phyloP scores from a whole-genome alignment of 2,113 vertebrate species.

The Sialia sialis region DNA sequence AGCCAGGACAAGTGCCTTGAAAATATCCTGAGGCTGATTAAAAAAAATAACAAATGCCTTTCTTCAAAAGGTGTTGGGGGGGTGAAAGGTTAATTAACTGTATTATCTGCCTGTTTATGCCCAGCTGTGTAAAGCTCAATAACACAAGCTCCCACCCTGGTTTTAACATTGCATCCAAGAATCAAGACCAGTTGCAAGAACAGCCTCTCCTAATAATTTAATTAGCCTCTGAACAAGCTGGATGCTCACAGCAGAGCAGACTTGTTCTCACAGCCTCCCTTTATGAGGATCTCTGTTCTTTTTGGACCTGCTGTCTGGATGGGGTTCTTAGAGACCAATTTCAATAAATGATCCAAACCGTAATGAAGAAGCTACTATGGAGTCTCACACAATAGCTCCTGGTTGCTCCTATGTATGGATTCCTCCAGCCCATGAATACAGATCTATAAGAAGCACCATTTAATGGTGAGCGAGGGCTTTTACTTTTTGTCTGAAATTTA shows the following conservation, averaged over 20 bases:
- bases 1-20: slow-evolving; percentile 33
- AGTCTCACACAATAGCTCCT: not conserved
- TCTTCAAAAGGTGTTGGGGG: slow-evolving; percentile 52
- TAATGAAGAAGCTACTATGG: not conserved
- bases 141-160: slow-evolving; percentile 41
- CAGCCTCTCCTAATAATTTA: slow-evolving; percentile 69
- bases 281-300: not conserved
- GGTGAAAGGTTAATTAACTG: slow-evolving; percentile 79
- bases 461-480: slow-evolving; percentile 61
- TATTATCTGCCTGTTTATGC: slow-evolving; percentile 76
- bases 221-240: slow-evolving; percentile 49
- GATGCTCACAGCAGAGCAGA: not conserved
- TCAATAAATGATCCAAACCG: slow-evolving; percentile 23
- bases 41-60: slow-evolving; percentile 60
- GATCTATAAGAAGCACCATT: slow-evolving; percentile 37
- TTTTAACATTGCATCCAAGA: slow-evolving; percentile 62
- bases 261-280: not conserved
- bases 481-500: slow-evolving; percentile 86
- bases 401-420: not conserved
- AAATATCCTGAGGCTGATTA: slow-evolving; percentile 59
- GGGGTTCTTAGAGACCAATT: slow-evolving; percentile 28
- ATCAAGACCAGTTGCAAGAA: slow-evolving; percentile 52
- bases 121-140: slow-evolving; percentile 74
- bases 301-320: not conserved
- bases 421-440: slow-evolving; percentile 34